Percentiles rank a stretch among this genome's conserved stretches.
Conservation (phyloP, 92 coral and sea anemone species). For the Porites lobata region DNA sequence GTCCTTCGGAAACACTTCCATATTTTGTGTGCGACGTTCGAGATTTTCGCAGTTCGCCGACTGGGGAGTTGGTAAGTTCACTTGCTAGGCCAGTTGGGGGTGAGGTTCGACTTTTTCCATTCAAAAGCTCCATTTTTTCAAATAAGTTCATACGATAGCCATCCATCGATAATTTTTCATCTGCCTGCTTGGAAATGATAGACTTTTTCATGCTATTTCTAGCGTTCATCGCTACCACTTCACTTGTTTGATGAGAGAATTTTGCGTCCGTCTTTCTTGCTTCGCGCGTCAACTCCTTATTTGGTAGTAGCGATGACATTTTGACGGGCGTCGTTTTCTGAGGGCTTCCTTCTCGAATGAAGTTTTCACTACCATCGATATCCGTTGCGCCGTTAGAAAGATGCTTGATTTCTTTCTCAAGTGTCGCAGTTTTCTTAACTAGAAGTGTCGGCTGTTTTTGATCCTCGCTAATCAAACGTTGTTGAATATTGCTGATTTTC, state of each 20-base stretch:
- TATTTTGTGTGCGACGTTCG: neutral
- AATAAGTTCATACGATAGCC: slow-evolving; percentile 31
- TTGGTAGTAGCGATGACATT: slow-evolving; percentile 16
- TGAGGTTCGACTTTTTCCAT: neutral
- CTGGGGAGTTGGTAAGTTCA: neutral
- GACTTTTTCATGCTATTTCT: neutral
- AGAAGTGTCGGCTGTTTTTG: neutral
- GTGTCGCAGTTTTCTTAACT: neutral
- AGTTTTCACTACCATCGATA: neutral
- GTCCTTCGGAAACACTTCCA: neutral
- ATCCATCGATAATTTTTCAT: neutral
- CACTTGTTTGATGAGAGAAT: neutral
- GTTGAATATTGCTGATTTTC: neutral
- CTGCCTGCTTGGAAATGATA: neutral
- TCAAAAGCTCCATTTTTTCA: slow-evolving; percentile 22
- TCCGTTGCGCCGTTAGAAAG: neutral
- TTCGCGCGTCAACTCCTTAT: neutral
- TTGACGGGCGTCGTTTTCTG: slow-evolving; percentile 25
- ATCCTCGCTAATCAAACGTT: neutral
- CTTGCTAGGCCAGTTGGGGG: neutral
- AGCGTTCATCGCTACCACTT: neutral
- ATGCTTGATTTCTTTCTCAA: neutral
- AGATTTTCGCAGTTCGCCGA: neutral
- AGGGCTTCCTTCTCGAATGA: neutral
- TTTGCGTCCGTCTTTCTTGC: neutral